A percentile compares a stretch with the other conserved stretches of the same genome.
Conservation (phyloP, 2,888 invertebrate species). For the Limnephilus rhombicus region DNA sequence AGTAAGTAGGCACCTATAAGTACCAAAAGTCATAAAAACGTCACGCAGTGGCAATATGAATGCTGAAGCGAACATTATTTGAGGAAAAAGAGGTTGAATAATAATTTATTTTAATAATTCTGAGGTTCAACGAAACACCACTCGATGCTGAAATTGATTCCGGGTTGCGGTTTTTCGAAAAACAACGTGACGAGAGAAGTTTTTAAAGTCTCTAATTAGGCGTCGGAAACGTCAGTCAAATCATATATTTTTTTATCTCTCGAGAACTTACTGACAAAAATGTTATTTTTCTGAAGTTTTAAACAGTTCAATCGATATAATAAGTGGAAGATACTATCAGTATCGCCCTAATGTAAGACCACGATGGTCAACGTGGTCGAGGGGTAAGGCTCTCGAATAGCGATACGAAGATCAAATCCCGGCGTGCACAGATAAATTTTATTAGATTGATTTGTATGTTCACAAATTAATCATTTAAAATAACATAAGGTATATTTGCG, state of each 20-base stretch:
- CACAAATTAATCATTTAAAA: too few relatives aligned
- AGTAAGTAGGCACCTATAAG: background rate
- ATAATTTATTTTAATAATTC: background rate
- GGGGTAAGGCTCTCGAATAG: too few relatives aligned
- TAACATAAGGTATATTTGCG: too few relatives aligned
- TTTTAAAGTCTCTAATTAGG: background rate
- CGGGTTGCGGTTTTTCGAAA: slow-evolving; percentile 12
- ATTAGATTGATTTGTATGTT: too few relatives aligned
- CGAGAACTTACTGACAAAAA: background rate
- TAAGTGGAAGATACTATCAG: too few relatives aligned
- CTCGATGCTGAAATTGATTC: background rate
- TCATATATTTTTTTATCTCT: background rate
- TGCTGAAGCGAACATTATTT: background rate
- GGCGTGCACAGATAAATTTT: too few relatives aligned
- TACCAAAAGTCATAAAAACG: background rate
- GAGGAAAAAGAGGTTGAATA: background rate
- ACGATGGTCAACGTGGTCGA: too few relatives aligned
- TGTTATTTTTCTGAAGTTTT: background rate
- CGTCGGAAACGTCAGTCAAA: background rate
- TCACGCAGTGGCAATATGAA: background rate
- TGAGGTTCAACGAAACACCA: background rate
- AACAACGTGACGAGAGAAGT: background rate
- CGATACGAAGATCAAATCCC: too few relatives aligned
- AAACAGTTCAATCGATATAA: background rate
- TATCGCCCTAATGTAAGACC: too few relatives aligned